These are phyloP conservation scores for Cryptotis parvus DNA, from an alignment of 2,113 vertebrate genomes.

Conservation along the genomic window DNA sequence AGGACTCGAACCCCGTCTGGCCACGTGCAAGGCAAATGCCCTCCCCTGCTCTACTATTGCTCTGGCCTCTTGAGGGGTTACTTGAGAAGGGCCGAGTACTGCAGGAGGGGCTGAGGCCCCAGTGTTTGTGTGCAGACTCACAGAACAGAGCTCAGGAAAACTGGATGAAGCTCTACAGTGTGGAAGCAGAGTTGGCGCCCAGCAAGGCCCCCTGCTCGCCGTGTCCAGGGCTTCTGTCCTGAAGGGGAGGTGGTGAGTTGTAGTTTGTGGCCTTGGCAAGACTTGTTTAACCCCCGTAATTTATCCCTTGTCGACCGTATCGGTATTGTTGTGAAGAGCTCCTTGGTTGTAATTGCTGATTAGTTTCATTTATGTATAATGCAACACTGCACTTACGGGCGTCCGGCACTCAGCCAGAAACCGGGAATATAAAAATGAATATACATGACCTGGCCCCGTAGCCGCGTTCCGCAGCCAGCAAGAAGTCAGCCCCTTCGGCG, in stretches of 20 bases:
- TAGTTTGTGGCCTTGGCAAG: conserved; percentile 53
- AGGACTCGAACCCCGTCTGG: no score
- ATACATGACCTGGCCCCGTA: conserved; percentile 33
- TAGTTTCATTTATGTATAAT: conserved; percentile 65
- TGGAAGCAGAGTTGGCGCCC: conserved; percentile 14
- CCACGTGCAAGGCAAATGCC: no score
- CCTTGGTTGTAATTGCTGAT: conserved; percentile 58
- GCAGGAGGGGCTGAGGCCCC: not conserved
- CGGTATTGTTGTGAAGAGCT: conserved; percentile 62
- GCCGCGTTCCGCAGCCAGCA: conserved; percentile 16
- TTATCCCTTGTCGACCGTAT: conserved; percentile 33
- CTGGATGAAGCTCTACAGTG: not conserved
- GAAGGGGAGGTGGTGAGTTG: conserved; percentile 22
- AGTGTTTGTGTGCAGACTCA: conserved; percentile 25
- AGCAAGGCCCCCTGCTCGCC: conserved; percentile 2
- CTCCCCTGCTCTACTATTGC: no score
- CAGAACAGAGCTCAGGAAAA: not conserved
- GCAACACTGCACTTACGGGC: conserved; percentile 42
- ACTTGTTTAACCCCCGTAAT: not conserved
- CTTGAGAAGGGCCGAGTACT: not conserved
- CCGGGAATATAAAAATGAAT: conserved; percentile 58
- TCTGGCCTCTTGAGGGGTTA: not conserved
- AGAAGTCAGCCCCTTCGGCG: not conserved
- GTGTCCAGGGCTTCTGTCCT: conserved; percentile 32
- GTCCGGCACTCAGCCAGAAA: conserved; percentile 51